Base-by-base conservation (phyloP, 2,888 invertebrate genomes). In the Atethmia centrago region DNA sequence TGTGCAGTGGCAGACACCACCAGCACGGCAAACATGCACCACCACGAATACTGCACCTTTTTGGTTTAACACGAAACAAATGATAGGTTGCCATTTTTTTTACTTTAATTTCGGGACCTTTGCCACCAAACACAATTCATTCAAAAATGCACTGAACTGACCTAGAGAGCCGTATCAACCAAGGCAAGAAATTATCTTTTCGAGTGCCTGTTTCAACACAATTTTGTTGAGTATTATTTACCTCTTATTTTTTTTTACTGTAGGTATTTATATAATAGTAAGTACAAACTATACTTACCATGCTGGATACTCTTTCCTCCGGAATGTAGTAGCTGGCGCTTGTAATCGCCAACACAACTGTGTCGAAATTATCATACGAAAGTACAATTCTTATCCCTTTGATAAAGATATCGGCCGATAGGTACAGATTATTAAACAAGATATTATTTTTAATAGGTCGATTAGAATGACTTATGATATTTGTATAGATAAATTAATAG, bases 381-480 rank as follows among this genome's bases (percentile, higher is more conserved):
- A 90, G 90, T 92, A 91, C 76, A 86, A 87, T 80, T 89, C 89
- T 92, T 95, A 94, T 95, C 94, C 93, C 82, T 70, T 61, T 82
- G 95, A 95, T 95, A 95, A 91, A 78, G 84, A 84, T 93, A 94
- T 93, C 92, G 84, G 19, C 65, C 80, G 93, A 86, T 84, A 93
- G 4, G 14, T 91, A 92, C 88, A 86, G 87, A 90, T 93, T 92
- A 93, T 90, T 91, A 88, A 89, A 78, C 85, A 91, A 88, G 84
- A 88, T 87, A 87, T 83, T 1, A 28, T 51, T 79, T 83, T 90
- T 90, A 93, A 89, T 92, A 90, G 91, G 91, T 90, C 87, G 89
- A 84, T 88, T 85, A 71, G 71, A 86, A 86, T 85, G 78, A 78
- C 79, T 56, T 77, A 69, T 21, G 74, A 65, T 63, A 49, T 36